These are phyloP conservation scores for Epinephelus lanceolatus DNA, from an alignment of 2,113 vertebrate species.

Conservation along the genomic window DNA sequence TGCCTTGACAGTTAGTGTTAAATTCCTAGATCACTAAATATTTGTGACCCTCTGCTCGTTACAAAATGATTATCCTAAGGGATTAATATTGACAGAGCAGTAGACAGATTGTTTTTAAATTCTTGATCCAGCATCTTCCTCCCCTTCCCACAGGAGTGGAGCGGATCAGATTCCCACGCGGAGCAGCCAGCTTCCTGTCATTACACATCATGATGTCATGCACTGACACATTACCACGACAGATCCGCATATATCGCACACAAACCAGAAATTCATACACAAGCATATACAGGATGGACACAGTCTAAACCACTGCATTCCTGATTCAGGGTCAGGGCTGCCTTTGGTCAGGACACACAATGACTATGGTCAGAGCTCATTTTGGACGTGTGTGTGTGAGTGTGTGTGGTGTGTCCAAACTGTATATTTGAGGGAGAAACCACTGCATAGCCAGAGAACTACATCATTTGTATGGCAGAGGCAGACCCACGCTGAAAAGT, in stretches of 20 bases:
- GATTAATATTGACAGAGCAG: neutral
- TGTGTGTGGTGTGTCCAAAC: slow-evolving; percentile 39
- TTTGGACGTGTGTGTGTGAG: slow-evolving; percentile 15
- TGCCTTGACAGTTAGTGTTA: neutral
- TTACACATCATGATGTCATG: slow-evolving; percentile 53
- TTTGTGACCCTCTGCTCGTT: neutral
- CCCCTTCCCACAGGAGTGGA: neutral
- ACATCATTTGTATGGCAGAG: slow-evolving; percentile 55
- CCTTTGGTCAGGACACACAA: slow-evolving; percentile 46
- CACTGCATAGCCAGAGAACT: slow-evolving; percentile 54
- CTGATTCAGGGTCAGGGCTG: slow-evolving; percentile 52
- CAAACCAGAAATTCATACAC: slow-evolving; percentile 21
- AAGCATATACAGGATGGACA: slow-evolving; percentile 30
- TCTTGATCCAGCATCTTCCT: neutral
- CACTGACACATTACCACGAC: slow-evolving; percentile 39
- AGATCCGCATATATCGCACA: slow-evolving; percentile 36
- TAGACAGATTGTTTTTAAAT: neutral
- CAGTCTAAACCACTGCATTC: slow-evolving; percentile 65
- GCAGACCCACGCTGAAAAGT: slow-evolving; percentile 25
- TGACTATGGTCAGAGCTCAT: slow-evolving; percentile 41
- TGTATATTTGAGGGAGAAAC: slow-evolving; percentile 70
- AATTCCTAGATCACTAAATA: neutral
- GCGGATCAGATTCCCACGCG: slow-evolving; percentile 14
- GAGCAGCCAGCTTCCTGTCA: slow-evolving; percentile 19
- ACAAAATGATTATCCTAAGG: neutral